Evolutionary conservation across 2,888 invertebrate genomes (phyloP).

Genomic region (Ethmia dodecea): DNA sequence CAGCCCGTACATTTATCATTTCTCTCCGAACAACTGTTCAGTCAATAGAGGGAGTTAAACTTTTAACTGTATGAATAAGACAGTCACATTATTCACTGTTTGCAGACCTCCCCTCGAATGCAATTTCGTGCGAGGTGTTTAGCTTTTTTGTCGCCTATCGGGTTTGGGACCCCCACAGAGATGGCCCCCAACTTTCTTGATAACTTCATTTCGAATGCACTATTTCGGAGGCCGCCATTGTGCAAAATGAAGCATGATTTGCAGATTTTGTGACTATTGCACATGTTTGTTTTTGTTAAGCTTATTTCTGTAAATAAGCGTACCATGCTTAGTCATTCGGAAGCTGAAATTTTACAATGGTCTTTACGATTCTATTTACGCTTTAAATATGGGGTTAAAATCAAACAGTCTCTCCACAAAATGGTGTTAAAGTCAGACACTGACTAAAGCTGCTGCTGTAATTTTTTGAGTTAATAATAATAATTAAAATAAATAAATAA

Average conservation of each 20-base stretch:
- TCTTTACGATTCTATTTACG: too few relatives aligned
- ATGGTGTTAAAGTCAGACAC: too few relatives aligned
- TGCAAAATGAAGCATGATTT: constrained; percentile 37
- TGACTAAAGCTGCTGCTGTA: too few relatives aligned
- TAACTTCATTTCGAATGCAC: constrained; percentile 67
- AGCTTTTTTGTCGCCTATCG: constrained; percentile 46
- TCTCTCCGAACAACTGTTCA: constrained; percentile 50
- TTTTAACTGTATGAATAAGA: constrained; percentile 61
- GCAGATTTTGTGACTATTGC: constrained; percentile 23
- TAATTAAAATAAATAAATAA: too few relatives aligned
- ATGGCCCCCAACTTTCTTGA: constrained; percentile 52
- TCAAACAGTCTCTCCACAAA: too few relatives aligned
- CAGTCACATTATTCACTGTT: constrained; percentile 66
- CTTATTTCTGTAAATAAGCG: background rate
- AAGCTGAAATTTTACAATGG: too few relatives aligned
- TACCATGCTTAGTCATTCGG: too few relatives aligned
- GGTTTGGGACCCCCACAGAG: constrained; percentile 36
- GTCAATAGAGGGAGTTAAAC: constrained; percentile 67
- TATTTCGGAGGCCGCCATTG: constrained; percentile 40
- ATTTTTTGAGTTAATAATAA: too few relatives aligned
- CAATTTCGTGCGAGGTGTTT: constrained; percentile 49
- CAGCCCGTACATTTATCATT: constrained; percentile 57
- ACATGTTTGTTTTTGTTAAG: constrained; percentile 2
- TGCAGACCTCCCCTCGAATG: constrained; percentile 47
- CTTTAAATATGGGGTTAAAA: too few relatives aligned